Base-by-base conservation (phyloP, 2,797 vertebrate species). In the Clamator glandarius region DNA sequence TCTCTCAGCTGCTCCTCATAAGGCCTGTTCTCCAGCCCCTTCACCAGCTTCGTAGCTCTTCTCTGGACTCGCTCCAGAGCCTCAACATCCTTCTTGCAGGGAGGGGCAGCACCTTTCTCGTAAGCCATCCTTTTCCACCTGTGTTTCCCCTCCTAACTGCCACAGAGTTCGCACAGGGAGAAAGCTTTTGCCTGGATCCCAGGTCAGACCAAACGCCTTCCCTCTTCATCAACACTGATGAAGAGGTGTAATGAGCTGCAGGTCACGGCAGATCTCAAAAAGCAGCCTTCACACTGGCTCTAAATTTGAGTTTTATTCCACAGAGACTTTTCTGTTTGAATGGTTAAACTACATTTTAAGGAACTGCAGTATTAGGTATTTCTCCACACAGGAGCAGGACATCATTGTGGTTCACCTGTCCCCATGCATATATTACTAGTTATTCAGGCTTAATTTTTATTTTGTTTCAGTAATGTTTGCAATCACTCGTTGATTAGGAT, bases 141-240 rank as follows among this genome's bases (percentile, higher is more conserved):
- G 64, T 1, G 0, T 44, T 87, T 87, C 50, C 26, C n/a, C 20
- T 66, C 42, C 14, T 39, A 39, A 31, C 14, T 52, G 9, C 44
- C 3, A 7, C 18, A 19, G 0, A 10, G 35, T 25, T 21, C 35
- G 39, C 24, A 35, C 26, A 55, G 52, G 36, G 16, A 3, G 2
- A 80, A 84, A 70, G 41, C 54, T 55, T 33, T 33, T 91, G 19
- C 31, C 42, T 44, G 41, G 14, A 62, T 58, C 55, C 51, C 51
- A 31, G 80, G 14, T 83, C 18, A 36, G n/a, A 62, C 12, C 74
- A 76, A 82, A 58, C 23, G 62, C 3, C 0, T 50, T 41, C 67
- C 28, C 14, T 72, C 33, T 62, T 87, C 58, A 58, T 8, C 15
- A 31, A n/a, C 5, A 0, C 28, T 50, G 42, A 31, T 33, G 31